A percentile compares a stretch with the other conserved stretches of the same genome.
phyloP scores from a whole-genome alignment of 1,140 invertebrate species.

The Drosophila busckii region DNA sequence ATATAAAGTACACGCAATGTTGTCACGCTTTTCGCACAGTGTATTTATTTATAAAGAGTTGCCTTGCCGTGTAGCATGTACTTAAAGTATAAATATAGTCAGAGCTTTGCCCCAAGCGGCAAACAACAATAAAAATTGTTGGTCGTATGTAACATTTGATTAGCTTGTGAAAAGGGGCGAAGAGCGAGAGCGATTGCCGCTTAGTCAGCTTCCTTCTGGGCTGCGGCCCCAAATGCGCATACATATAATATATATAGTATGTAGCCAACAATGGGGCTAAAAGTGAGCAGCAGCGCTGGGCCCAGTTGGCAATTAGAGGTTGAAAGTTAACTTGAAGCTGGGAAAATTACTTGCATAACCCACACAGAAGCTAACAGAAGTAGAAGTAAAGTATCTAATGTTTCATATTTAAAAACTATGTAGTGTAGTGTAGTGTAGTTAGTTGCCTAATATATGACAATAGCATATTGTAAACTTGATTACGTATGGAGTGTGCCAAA shows the following conservation, averaged over 20 bases:
- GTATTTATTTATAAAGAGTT: neutral
- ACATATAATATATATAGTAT: too few species aligned
- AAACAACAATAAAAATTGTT: slow-evolving; percentile 67
- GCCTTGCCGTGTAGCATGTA: neutral
- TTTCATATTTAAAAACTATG: neutral
- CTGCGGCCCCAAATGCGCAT: too few species aligned
- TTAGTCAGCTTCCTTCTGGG: slow-evolving; percentile 1
- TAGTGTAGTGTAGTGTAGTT: slow-evolving; percentile 27
- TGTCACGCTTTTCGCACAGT: slow-evolving; percentile 3
- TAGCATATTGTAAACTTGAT: slow-evolving; percentile 42
- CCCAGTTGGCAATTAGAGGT: slow-evolving; percentile 53
- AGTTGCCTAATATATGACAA: slow-evolving; percentile 51
- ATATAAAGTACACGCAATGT: too few species aligned
- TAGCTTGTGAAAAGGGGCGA: slow-evolving; percentile 48
- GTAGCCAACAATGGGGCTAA: slow-evolving; percentile 12
- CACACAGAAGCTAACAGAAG: slow-evolving; percentile 7
- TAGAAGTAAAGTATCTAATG: neutral
- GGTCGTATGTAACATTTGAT: slow-evolving; percentile 67
- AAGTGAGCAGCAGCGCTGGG: neutral
- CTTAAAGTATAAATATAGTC: slow-evolving; percentile 33
- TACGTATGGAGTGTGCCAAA: slow-evolving; percentile 19
- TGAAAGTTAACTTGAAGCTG: slow-evolving; percentile 53
- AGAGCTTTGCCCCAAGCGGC: slow-evolving; percentile 46
- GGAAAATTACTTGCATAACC: slow-evolving; percentile 32
- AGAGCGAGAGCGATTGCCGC: too few species aligned